Evolutionary conservation across 2,888 invertebrate genomes (phyloP), one percentile per base, ranked within the genome.

Genomic region (Silvanus unidentatus): DNA sequence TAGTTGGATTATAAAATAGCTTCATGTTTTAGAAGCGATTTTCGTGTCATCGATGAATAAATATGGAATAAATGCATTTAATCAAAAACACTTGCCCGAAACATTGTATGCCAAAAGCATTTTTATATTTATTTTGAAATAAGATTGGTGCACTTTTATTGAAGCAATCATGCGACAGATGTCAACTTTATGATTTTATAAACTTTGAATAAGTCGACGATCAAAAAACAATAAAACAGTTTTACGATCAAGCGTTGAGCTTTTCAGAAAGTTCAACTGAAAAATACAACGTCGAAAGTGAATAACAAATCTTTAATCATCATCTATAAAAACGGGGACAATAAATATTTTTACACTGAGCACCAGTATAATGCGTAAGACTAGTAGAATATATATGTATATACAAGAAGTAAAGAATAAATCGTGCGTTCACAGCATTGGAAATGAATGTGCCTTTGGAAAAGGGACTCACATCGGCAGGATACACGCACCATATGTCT

Each of bases 401-500:
- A 22, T 22, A 22, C 8, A 8, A 22, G 22, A 5, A 22, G n/a
- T 22, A 22, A 22, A 8, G 8, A 22, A 22, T 22, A 22, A 22
- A 22, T 22, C 22, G 22, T 22, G 22, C 22, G 22, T 22, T 22
- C 54, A 56, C 53, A 49, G 52, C n/a, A 53, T 44, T 46, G 55
- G 57, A 53, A 49, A 61, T 62, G 62, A 63, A 63, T 63, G 57
- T 58, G 63, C 63, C 61, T 63, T 57, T 54, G 42, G 42, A 39
- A 41, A 47, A 50, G 45, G 45, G n/a, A n/a, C n/a, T n/a, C n/a
- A 47, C 44, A 45, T 47, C 47, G 44, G 50, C 58, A 57, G 64
- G 65, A 66, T 63, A 52, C 60, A 68, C 68, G 68, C 66, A 62
- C 65, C 66, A 69, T 67, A 66, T 65, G 63, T 58, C 60, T 59